Evolutionary conservation across 2,113 vertebrate species (phyloP), one percentile per base, ranked within the genome.

Genomic region (Mellivora capensis): DNA sequence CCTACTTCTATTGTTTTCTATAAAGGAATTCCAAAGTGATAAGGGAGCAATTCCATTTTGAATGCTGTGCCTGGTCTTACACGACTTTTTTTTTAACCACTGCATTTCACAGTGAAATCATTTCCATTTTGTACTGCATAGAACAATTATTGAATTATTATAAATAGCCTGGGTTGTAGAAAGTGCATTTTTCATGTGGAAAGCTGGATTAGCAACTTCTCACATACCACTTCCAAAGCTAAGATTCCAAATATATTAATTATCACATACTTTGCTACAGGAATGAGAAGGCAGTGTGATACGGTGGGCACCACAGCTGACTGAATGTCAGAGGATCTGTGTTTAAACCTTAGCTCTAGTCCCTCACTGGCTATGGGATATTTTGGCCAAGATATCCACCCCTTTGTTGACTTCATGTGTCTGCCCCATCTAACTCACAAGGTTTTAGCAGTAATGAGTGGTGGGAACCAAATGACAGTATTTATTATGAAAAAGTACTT

Each of bases 81-180:
- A 52, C 17, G 37, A 88, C 13, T 27, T 42, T 57, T 74, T 74
- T 80, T 59, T 90, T 76, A 94, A 44, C 15, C 27, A 67, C 7
- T 52, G 29, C 20, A 71, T 23, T 94, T 76, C 83, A 59, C 47
- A 79, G n/a, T n/a, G 83, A 82, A 88, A 93, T 49, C 18, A 67
- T 57, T 89, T 89, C 47, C 62, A 93, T 77, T 94, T 42, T 87
- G 11, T 59, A 90, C 11, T 86, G 2, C 90, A 88, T 67, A 91
- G 93, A 98, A 87, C 59, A n/a, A n/a, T n/a, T n/a, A n/a, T n/a
- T 62, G 64, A 93, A 80, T 93, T 72, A 93, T 57, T 90, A 61
- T 62, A 85, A 88, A 62, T 80, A 90, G 47, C 72, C 7, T 62
- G 84, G 57, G 34, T 67, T 91, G 18, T 27, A 87, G 49, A 88